Base-by-base conservation (phyloP, 1,140 invertebrate species). In the Notospermus geniculatus region DNA sequence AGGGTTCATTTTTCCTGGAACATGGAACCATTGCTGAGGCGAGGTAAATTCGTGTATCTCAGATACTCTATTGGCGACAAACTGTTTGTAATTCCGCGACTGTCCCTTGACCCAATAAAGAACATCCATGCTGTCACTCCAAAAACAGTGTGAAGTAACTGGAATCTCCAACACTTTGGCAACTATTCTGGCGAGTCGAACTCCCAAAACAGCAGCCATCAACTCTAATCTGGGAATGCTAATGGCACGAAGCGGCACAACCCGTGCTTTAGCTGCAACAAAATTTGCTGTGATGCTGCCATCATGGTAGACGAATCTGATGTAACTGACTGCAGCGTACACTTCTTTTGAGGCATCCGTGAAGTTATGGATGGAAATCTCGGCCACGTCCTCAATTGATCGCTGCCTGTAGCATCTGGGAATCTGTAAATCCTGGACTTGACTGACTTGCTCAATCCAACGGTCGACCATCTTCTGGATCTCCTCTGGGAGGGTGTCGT, bases 21-120 rank as follows among this genome's bases (percentile, higher is more conserved):
- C 23, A 30, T 62, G 45, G 30, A 17, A 13, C 36, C 58, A 64
- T 19, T 41, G 52, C 22, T 1, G 9, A 1, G 53, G 19, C 0
- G 52, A 9, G 11, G 43, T 46, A 22, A 55, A 4, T 46, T 57
- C 27, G n/a, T 72, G 71, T 54, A 83, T 80, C 64, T 76, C 54
- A 36, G 59, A 57, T 0, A 80, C 75, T 54, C 79, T 53, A 66
- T 84, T 79, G 0, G 61, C 70, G 0, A 83, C 78, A 68, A 76
- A 83, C 0, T 67, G 71, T 67, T 82, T 76, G 62, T 72, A 71
- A 28, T 58, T 54, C 19, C 60, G 50, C 2, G 73, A 65, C n/a
- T 67, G 23, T 22, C 52, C 64, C 25, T 64, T 56, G 1, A 83
- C 64, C 79, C 80, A 83, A 5, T 66, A 41, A 13, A 82, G 57